A percentile compares a stretch with the other conserved stretches of the same genome.
phyloP scores from a whole-genome alignment of 2,888 invertebrate genomes.

The Drosophila cognata region DNA sequence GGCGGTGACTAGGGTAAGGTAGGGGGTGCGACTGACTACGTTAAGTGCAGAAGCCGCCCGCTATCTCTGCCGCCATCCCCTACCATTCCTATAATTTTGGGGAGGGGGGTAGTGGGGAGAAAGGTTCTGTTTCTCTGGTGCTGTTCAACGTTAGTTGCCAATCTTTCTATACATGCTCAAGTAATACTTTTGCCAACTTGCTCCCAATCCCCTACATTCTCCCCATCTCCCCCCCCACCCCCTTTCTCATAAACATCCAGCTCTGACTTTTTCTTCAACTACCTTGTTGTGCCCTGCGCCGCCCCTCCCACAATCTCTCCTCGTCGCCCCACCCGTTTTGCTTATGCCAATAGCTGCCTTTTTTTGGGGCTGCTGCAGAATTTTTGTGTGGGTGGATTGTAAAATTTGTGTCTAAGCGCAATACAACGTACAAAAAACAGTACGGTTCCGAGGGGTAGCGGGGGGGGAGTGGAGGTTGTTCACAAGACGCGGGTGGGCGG shows the following conservation, averaged over 20 bases:
- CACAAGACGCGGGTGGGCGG: slow-evolving; percentile 19
- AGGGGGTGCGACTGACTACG: slow-evolving; percentile 7
- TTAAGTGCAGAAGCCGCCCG: slow-evolving; percentile 26
- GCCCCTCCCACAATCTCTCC: background rate
- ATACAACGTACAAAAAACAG: slow-evolving; percentile 47
- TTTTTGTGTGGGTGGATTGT: slow-evolving; percentile 59
- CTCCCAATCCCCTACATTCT: background rate
- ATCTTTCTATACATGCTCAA: slow-evolving; percentile 67
- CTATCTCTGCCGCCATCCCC: slow-evolving; percentile 8
- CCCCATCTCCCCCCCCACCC: too few species aligned
- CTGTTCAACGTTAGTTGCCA: slow-evolving; percentile 56
- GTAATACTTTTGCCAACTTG: slow-evolving; percentile 73
- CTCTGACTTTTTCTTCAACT: slow-evolving; percentile 25
- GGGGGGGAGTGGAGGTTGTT: background rate
- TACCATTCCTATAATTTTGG: background rate
- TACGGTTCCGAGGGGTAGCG: background rate
- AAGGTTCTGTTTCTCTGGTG: background rate
- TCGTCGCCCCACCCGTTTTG: background rate
- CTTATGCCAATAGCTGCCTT: slow-evolving; percentile 16
- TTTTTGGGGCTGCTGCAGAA: slow-evolving; percentile 21
- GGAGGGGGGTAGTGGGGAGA: background rate
- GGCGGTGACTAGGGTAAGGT: background rate
- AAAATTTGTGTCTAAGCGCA: slow-evolving; percentile 81
- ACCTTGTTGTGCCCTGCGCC: slow-evolving; percentile 32
- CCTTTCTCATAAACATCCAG: background rate